Percentiles rank a stretch among this genome's conserved stretches.
Conservation (phyloP, 2,113 vertebrate species). For the Camelus bactrianus region DNA sequence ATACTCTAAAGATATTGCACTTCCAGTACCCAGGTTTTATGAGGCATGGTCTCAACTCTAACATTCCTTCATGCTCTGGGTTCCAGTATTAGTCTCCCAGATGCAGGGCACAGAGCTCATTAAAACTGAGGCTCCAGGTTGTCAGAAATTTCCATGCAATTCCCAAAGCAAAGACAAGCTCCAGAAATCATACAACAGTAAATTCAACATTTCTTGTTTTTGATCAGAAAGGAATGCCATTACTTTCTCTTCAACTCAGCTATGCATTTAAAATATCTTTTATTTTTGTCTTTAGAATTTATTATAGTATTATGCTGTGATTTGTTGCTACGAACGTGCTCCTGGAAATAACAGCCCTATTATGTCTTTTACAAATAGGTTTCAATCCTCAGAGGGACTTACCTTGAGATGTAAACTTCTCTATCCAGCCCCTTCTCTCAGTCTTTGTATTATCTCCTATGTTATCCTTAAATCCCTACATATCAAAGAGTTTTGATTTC, state of each 20-base stretch:
- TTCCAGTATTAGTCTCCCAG: background rate
- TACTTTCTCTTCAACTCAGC: background rate
- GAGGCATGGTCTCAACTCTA: background rate
- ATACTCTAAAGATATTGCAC: background rate
- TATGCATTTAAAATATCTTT: background rate
- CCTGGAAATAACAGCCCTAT: background rate
- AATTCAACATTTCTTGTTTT: slow-evolving; percentile 2
- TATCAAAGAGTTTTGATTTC: background rate
- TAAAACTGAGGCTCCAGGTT: background rate
- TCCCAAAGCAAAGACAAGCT: background rate
- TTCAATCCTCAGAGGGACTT: background rate
- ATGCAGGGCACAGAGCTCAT: background rate
- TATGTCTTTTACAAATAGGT: background rate
- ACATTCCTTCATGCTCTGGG: background rate
- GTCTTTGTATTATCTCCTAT: background rate
- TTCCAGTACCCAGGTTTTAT: background rate
- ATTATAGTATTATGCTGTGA: background rate
- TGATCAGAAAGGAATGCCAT: background rate
- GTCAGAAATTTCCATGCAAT: background rate
- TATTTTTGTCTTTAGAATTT: slow-evolving; percentile 7
- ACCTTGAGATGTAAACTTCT: background rate
- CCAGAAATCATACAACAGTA: background rate
- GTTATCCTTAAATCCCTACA: background rate
- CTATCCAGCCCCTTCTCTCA: background rate
- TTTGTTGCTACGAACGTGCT: background rate